Base-by-base conservation (phyloP, 2,888 invertebrate species). In the Pandemis corylana region DNA sequence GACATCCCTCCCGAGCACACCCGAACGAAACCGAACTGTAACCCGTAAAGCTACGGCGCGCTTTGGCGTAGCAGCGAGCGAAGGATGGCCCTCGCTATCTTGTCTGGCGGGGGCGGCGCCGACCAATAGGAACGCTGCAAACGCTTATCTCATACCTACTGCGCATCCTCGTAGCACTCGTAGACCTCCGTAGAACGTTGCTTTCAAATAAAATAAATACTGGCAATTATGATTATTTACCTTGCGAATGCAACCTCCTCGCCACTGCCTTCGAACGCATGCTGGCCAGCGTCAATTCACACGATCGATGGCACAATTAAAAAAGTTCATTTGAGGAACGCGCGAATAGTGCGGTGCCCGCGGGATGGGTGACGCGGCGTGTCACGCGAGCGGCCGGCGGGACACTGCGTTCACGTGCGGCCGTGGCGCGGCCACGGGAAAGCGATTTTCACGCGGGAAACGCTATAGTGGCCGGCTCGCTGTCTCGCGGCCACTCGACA, bases 181-280 rank as follows among this genome's bases (percentile, higher is more conserved):
- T 76, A 76, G 74, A 68, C 56, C 74, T 15, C 36, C 70, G 71
- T 71, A 67, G 71, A 75, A 49, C 68, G 7, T 68, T 61, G 59
- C 59, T 63, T 71, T 59, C 62, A 63, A 75, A 63, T 67, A 66
- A 64, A 46, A 66, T 51, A n/a, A 62, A 36, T 64, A 64, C 46
- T 64, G 64, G 64, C 64, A 62, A n/a, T 20, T 1, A n/a, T 28
- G 10, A 4, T 3, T 9, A 87, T 95, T 95, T 90, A 96, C 96
- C 96, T 95, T 96, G 96, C 89, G 96, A 95, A 87, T 96, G 95
- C 80, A 96, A 95, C 90, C 95, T 95, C 91, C 96, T 95, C 83
- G 96, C 96, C 82, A 96, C 96, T 85, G 96, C 96, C 91, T 96
- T 96, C 81, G 96, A 96, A 95, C 96, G 95, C 96, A 96, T 96